Percentiles rank a stretch among this genome's conserved stretches.
Conservation (phyloP, 2,888 invertebrate genomes). For the Campoplex capitator region DNA sequence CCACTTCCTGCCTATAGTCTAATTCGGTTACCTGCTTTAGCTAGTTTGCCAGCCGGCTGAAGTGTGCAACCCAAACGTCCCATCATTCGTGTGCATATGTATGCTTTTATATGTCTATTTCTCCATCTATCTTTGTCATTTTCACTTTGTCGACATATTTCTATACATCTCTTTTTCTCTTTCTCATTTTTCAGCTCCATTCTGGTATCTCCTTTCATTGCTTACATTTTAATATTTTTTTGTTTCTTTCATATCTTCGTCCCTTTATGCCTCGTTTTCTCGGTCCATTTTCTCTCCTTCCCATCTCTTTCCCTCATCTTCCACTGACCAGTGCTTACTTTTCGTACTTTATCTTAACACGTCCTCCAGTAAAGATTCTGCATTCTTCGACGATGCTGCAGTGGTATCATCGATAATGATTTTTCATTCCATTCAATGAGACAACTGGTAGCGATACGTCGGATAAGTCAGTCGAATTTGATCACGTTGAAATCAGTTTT, state of each 20-base stretch:
- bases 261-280: background rate
- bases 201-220: background rate
- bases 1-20: conserved; percentile 75
- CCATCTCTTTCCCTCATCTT: background rate
- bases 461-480: background rate
- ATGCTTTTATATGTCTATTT: background rate
- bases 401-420: background rate
- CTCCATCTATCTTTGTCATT: background rate
- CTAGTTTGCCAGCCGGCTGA: conserved; percentile 65
- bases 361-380: background rate
- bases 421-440: background rate
- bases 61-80: conserved; percentile 50
- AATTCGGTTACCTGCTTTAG: conserved; percentile 73
- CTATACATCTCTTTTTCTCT: background rate
- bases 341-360: no score
- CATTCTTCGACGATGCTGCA: background rate
- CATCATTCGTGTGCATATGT: conserved; percentile 33
- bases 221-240: background rate
- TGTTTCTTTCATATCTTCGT: background rate
- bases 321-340: background rate
- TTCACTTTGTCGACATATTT: background rate
- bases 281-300: background rate
- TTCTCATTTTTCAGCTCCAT: background rate
- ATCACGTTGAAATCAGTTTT: background rate
- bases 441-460: background rate